Percentiles rank a stretch among this genome's conserved stretches.
Evolutionary conservation across 64 coral and sea anemone species (phyloP).

Genomic region (Stichodactyla mertensii): DNA sequence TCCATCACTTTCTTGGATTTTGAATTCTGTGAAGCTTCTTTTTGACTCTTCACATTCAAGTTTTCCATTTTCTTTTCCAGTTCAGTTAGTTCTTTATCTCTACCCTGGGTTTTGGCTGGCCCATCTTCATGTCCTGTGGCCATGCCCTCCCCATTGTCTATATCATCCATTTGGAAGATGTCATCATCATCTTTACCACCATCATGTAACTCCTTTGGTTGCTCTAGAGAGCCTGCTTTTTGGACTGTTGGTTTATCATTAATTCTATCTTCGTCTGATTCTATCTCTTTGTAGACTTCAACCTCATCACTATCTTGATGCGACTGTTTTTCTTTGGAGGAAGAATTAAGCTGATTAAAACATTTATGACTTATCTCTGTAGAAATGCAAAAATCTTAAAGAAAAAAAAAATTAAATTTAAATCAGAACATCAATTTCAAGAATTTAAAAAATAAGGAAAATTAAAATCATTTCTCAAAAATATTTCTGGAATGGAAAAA

Average conservation of each 20-base stretch:
- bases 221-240: not conserved
- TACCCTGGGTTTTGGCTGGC: not conserved
- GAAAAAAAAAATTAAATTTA: not conserved
- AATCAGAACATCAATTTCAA: not conserved
- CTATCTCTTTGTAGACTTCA: not conserved
- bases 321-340: not conserved
- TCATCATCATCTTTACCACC: constrained; percentile 6
- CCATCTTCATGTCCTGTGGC: not conserved
- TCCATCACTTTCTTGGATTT: not conserved
- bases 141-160: not conserved
- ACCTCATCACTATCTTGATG: not conserved
- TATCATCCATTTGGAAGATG: constrained; percentile 23
- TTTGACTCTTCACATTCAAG: not conserved
- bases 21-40: not conserved
- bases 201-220: not conserved
- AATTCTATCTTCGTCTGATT: not conserved
- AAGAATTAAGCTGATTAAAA: not conserved
- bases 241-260: not conserved
- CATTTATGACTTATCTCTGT: not conserved
- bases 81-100: not conserved
- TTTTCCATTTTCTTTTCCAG: not conserved
- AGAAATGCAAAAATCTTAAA: not conserved
- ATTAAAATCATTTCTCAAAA: not conserved
- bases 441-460: not conserved
- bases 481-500: no score